phyloP scores from a whole-genome alignment of 2,113 vertebrate species.

The Tautogolabrus adspersus region DNA sequence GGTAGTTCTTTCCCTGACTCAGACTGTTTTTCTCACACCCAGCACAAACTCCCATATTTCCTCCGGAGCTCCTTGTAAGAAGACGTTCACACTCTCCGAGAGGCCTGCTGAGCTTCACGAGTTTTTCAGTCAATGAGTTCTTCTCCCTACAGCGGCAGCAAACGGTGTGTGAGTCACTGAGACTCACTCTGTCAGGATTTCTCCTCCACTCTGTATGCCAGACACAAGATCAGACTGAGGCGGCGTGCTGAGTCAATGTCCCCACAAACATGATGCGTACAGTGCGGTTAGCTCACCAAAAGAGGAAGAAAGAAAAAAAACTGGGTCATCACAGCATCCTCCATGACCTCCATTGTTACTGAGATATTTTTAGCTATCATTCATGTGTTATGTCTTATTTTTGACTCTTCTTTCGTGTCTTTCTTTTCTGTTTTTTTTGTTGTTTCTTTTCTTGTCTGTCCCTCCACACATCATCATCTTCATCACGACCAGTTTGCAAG shows the following conservation, averaged over 20 bases:
- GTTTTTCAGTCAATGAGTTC: conserved; percentile 14
- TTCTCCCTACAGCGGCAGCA: conserved; percentile 29
- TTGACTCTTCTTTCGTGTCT: conserved; percentile 29
- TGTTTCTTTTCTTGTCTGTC: conserved; percentile 36
- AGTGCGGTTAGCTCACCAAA: neutral
- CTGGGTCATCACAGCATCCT: neutral
- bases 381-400: conserved; percentile 9
- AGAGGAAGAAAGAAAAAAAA: neutral
- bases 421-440: conserved; percentile 7
- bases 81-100: conserved; percentile 22
- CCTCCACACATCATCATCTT: conserved; percentile 46
- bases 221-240: conserved; percentile 5
- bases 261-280: neutral
- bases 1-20: neutral
- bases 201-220: conserved; percentile 15
- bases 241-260: neutral
- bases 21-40: conserved; percentile 43
- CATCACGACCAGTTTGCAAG: conserved; percentile 91
- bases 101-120: neutral
- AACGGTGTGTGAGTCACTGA: conserved; percentile 22
- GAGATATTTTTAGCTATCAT: conserved; percentile 8
- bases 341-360: neutral
- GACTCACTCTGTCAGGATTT: conserved; percentile 4
- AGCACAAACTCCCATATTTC: conserved; percentile 11
- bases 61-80: conserved; percentile 1